Percentiles rank a stretch among this genome's conserved stretches.
phyloP scores from a whole-genome alignment of 2,797 vertebrate species.

The Alectoris magna region DNA sequence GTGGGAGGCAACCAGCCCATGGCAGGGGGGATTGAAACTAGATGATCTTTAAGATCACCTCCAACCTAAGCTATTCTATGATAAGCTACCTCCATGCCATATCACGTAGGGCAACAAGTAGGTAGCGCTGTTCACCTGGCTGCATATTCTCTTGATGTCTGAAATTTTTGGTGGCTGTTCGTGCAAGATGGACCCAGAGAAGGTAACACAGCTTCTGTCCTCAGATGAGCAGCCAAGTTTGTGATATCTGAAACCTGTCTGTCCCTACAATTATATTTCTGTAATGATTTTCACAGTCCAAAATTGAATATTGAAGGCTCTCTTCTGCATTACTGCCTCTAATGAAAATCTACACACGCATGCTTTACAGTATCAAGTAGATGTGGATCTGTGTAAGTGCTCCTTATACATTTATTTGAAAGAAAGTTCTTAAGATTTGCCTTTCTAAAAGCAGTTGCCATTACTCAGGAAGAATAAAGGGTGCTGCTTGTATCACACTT shows the following conservation, averaged over 20 bases:
- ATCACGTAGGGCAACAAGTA: neutral
- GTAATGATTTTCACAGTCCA: neutral
- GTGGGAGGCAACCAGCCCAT: neutral
- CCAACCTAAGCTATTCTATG: neutral
- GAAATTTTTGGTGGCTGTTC: neutral
- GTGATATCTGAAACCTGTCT: neutral
- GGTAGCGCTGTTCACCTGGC: neutral
- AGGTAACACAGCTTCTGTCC: neutral
- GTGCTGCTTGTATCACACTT: neutral
- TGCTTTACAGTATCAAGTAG: too few relatives aligned
- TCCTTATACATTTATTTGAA: neutral
- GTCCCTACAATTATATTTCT: neutral
- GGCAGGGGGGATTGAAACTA: neutral
- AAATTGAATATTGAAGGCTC: neutral
- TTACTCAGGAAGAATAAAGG: neutral
- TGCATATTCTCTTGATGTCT: neutral
- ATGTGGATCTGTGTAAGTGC: neutral
- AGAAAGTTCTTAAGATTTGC: neutral
- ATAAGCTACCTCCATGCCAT: neutral
- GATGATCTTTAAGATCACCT: neutral
- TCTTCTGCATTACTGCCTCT: neutral
- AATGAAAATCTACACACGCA: neutral
- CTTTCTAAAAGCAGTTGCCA: neutral
- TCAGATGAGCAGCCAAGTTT: constrained; percentile 12
- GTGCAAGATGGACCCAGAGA: neutral